These are phyloP conservation scores for Artibeus lituratus DNA, from an alignment of 2,797 vertebrate species.

Conservation along the genomic window DNA sequence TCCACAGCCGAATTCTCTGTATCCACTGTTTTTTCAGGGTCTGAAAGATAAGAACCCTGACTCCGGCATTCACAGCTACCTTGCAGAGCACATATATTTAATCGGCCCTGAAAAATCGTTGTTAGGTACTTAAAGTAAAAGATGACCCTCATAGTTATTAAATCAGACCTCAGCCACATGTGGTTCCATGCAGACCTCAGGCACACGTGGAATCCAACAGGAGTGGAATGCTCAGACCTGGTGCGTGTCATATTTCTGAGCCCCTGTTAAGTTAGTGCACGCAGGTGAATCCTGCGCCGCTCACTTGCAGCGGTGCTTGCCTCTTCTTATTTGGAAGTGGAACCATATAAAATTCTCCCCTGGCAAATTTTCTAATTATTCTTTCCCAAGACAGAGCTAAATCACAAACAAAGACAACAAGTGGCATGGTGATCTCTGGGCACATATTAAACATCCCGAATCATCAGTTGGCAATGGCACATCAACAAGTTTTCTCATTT, in stretches of 20 bases:
- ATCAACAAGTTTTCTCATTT: neutral
- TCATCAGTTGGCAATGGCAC: neutral
- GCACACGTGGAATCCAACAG: neutral
- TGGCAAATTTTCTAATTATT: constrained; percentile 36
- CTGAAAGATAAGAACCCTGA: neutral
- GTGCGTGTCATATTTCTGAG: neutral
- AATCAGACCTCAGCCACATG: neutral
- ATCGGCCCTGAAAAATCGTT: neutral
- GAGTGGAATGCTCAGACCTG: neutral
- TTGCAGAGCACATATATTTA: neutral
- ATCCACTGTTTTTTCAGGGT: neutral
- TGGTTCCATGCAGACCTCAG: neutral
- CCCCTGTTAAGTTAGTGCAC: neutral
- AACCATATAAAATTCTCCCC: neutral
- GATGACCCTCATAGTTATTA: neutral
- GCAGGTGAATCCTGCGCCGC: neutral
- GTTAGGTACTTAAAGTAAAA: neutral
- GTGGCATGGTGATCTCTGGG: neutral
- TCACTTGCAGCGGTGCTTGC: neutral
- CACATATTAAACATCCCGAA: neutral
- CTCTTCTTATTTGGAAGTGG: constrained; percentile 22
- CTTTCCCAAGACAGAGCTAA: constrained; percentile 12
- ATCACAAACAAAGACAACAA: neutral
- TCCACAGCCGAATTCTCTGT: neutral
- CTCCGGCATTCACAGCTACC: neutral